These are phyloP conservation scores for Drosophila testacea DNA, from an alignment of 2,888 invertebrate species.

Conservation along the genomic window DNA sequence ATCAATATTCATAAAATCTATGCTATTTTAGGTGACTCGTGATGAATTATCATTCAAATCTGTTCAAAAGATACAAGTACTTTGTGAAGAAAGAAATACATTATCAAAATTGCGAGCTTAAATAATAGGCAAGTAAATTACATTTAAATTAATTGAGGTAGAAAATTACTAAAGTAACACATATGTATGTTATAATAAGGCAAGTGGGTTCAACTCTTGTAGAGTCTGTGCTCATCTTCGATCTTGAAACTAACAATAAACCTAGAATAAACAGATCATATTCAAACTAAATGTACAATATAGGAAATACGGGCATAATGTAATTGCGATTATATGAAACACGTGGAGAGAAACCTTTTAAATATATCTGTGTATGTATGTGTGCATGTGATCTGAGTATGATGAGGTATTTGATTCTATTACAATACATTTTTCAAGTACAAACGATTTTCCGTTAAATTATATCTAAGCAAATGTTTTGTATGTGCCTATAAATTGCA, in stretches of 20 bases:
- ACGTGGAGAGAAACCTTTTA: conserved; percentile 46
- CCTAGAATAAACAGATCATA: conserved; percentile 55
- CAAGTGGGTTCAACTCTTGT: conserved; percentile 74
- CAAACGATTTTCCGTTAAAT: conserved; percentile 24
- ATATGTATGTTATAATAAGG: conserved; percentile 74
- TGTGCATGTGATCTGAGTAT: conserved; percentile 56
- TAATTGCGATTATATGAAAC: conserved; percentile 23
- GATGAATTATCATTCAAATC: conserved; percentile 33
- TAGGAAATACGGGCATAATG: conserved; percentile 33
- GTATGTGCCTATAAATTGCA: conserved; percentile 30
- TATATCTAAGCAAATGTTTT: conserved; percentile 16
- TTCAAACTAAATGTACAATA: conserved; percentile 60
- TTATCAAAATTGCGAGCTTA: conserved; percentile 59
- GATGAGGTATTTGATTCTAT: conserved; percentile 74
- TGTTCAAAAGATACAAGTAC: conserved; percentile 35
- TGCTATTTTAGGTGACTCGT: conserved; percentile 61
- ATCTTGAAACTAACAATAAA: conserved; percentile 68
- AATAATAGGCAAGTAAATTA: conserved; percentile 69
- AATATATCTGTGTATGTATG: conserved; percentile 18
- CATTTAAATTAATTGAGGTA: conserved; percentile 77
- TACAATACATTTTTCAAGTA: conserved; percentile 48
- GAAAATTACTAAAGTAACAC: conserved; percentile 81
- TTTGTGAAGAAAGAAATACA: conserved; percentile 28
- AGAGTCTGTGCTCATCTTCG: conserved; percentile 63
- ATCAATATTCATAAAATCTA: conserved; percentile 45